Conservation (phyloP, 2,113 vertebrate species). For the Anolis sagrei region DNA sequence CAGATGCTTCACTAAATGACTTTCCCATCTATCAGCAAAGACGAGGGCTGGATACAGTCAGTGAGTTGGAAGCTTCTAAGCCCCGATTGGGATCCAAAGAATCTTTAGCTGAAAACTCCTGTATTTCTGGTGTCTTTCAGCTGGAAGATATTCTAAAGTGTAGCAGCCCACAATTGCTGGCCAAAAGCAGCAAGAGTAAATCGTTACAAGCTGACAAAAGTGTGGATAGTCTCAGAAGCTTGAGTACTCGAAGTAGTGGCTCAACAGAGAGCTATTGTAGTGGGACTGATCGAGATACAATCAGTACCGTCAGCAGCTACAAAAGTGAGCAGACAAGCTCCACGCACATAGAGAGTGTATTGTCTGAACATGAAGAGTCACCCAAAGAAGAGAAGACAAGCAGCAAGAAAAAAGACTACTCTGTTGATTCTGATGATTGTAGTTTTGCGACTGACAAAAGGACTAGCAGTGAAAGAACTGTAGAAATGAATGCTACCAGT, state of each 20-base stretch:
- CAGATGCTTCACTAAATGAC: conserved; percentile 91
- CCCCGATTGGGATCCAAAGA: conserved; percentile 82
- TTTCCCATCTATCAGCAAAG: conserved; percentile 92
- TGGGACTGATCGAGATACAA: conserved; percentile 94
- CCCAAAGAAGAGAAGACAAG: conserved; percentile 80
- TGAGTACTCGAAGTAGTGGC: conserved; percentile 95
- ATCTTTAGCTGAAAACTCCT: conserved; percentile 78
- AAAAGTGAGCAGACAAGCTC: conserved; percentile 97
- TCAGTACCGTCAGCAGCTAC: conserved; percentile 96
- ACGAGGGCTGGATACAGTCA: conserved; percentile 93
- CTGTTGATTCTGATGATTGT: conserved; percentile 75
- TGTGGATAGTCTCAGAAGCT: conserved; percentile 91
- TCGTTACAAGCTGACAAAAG: conserved; percentile 88
- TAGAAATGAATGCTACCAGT: conserved; percentile 61
- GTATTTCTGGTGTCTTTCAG: conserved; percentile 81
- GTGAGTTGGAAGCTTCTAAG: conserved; percentile 91
- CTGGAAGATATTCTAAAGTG: conserved; percentile 79
- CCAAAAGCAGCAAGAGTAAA: conserved; percentile 77
- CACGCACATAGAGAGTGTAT: conserved; percentile 92
- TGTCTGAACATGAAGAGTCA: conserved; percentile 84
- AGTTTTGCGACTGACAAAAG: conserved; percentile 76
- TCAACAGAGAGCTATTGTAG: conserved; percentile 97
- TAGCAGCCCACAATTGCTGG: conserved; percentile 77
- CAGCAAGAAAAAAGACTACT: conserved; percentile 64
- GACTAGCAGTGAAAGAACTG: conserved; percentile 81